These are phyloP conservation scores for Lanius collurio DNA, from an alignment of 2,113 vertebrate species.

Conservation along the genomic window DNA sequence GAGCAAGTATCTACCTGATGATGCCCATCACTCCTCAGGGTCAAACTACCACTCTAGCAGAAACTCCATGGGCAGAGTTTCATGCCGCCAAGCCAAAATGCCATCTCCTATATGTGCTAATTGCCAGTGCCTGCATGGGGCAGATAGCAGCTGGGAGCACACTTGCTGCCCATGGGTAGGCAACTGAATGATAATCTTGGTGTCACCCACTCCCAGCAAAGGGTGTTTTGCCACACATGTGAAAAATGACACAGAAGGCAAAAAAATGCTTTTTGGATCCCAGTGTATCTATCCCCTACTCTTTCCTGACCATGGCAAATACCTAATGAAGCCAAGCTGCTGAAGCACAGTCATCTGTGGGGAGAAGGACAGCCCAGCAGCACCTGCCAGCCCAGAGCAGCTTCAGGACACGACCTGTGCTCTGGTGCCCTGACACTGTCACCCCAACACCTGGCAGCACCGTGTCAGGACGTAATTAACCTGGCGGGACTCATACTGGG, in stretches of 20 bases:
- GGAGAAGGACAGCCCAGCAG: background rate
- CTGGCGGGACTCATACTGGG: rapidly evolving
- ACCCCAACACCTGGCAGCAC: background rate
- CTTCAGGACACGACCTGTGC: background rate
- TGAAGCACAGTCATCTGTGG: background rate
- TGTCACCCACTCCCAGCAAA: background rate
- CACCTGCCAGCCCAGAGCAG: background rate
- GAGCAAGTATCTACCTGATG: background rate
- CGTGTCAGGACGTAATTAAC: rapidly evolving
- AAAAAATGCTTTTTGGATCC: background rate
- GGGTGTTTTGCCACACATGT: background rate
- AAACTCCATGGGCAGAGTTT: background rate
- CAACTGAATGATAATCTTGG: background rate
- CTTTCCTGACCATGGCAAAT: background rate
- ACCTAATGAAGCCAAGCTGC: background rate
- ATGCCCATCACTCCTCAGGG: background rate
- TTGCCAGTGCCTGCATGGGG: background rate
- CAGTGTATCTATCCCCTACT: rapidly evolving
- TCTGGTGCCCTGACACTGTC: background rate
- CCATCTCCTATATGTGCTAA: background rate
- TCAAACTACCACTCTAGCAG: background rate
- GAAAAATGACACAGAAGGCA: background rate
- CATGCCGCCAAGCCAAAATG: rapidly evolving
- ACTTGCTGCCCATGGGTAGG: background rate
- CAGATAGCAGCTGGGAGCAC: background rate